These are phyloP conservation scores for Thereva nobilitata DNA, from an alignment of 2,888 invertebrate species.

Conservation along the genomic window DNA sequence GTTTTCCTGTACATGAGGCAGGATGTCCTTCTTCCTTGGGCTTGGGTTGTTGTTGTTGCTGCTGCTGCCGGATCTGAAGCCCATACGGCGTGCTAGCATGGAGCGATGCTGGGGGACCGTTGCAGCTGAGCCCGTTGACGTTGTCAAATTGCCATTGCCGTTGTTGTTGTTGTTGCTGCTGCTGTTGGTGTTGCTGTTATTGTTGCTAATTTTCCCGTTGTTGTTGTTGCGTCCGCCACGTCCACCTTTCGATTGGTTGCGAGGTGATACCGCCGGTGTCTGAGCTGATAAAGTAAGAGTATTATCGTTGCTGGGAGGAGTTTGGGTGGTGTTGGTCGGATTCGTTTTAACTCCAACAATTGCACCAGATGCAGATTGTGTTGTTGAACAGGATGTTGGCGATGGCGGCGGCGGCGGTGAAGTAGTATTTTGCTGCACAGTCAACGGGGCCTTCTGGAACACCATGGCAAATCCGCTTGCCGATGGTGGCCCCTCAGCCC, in stretches of 20 bases:
- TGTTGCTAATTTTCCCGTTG: not conserved
- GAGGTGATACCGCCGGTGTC: not conserved
- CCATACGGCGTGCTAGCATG: conserved; percentile 40
- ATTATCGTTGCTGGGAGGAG: conserved; percentile 8
- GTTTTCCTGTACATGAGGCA: conserved; percentile 42
- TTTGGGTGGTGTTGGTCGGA: not conserved
- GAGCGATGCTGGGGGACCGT: conserved; percentile 38
- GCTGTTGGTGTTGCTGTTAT: not conserved
- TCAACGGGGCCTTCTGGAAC: conserved; percentile 44
- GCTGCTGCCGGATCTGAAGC: conserved; percentile 35
- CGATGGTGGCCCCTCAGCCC: conserved; percentile 45
- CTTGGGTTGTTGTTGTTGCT: conserved; percentile 23
- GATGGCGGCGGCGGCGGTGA: not conserved
- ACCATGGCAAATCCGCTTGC: conserved; percentile 45
- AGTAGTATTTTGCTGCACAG: conserved; percentile 17
- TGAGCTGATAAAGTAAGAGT: not conserved
- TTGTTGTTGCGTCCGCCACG: conserved; percentile 6
- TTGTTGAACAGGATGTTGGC: not conserved
- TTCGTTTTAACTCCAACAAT: conserved; percentile 21
- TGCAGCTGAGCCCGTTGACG: conserved; percentile 32
- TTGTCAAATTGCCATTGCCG: conserved; percentile 12
- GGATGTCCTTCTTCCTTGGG: conserved; percentile 36
- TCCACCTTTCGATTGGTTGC: conserved; percentile 14
- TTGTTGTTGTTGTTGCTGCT: conserved; percentile 17
- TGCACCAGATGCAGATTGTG: conserved; percentile 4